phyloP scores from a whole-genome alignment of 1,140 invertebrate species.

The Nomia melanderi region DNA sequence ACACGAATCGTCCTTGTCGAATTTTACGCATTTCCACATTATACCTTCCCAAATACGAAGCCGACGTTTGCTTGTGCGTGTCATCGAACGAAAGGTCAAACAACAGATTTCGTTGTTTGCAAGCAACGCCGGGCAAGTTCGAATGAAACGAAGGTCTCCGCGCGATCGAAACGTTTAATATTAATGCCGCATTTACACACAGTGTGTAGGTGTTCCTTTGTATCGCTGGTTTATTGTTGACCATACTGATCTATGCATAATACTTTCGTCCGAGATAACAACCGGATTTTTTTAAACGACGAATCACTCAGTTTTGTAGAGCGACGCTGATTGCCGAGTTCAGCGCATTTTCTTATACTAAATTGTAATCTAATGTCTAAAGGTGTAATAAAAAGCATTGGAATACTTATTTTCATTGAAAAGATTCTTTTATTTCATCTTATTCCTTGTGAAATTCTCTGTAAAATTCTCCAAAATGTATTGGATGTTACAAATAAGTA shows the following conservation, averaged over 20 bases:
- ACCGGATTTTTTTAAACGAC: neutral
- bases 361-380: too few relatives aligned
- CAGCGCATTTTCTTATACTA: neutral
- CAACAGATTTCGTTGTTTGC: neutral
- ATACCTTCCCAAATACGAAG: neutral
- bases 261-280: neutral
- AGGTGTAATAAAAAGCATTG: too few relatives aligned
- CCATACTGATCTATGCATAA: neutral
- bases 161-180: conserved; percentile 9
- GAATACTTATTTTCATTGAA: too few relatives aligned
- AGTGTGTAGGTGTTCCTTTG: neutral
- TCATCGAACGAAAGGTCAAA: neutral
- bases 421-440: too few relatives aligned
- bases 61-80: too few relatives aligned
- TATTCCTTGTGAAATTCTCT: too few relatives aligned
- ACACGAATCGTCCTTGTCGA: neutral
- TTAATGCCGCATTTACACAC: conserved; percentile 13
- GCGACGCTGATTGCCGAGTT: neutral
- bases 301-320: neutral
- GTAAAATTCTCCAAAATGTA: too few relatives aligned
- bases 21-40: conserved; percentile 13
- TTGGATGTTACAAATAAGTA: too few relatives aligned
- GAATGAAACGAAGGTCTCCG: neutral
- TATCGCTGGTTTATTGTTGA: neutral
- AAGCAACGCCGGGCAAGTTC: too few relatives aligned